phyloP scores from a whole-genome alignment of 2,797 vertebrate genomes.

The Cottoperca gobio region DNA sequence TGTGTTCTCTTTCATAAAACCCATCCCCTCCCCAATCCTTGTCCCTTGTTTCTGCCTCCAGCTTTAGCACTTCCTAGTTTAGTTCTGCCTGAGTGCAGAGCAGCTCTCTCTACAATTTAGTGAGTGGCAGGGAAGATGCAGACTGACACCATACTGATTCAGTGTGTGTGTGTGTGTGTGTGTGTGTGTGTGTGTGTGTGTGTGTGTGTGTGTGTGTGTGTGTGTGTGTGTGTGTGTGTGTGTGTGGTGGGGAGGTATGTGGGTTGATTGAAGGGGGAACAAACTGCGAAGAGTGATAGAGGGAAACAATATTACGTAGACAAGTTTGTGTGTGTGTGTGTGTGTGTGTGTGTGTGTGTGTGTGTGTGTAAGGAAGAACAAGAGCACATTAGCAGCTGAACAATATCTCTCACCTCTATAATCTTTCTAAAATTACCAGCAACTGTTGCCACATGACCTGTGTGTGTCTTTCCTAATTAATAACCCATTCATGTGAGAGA shows the following conservation, averaged over 20 bases:
- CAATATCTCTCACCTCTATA: conserved; percentile 35
- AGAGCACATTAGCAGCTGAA: conserved; percentile 5
- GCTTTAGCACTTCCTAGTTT: conserved; percentile 93
- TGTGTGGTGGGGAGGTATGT: neutral
- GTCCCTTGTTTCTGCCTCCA: conserved; percentile 86
- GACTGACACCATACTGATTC: conserved; percentile 73
- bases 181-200: neutral
- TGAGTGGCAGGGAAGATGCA: conserved; percentile 86
- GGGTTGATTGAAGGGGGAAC: conserved; percentile 10
- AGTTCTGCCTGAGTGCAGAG: conserved; percentile 90
- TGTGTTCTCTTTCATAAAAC: conserved; percentile 58
- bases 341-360: neutral
- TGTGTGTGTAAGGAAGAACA: neutral
- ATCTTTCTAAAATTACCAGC: conserved; percentile 51
- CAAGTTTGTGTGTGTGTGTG: conserved; percentile 5
- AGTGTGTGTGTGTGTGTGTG: conserved; percentile 27
- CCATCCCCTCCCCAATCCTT: conserved; percentile 37
- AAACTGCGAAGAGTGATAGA: conserved; percentile 1
- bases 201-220: neutral
- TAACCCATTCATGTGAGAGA: conserved; percentile 56
- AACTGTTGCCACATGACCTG: conserved; percentile 38
- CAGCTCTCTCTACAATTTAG: conserved; percentile 87
- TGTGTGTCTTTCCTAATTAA: conserved; percentile 58
- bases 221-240: neutral
- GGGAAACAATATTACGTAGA: neutral